phyloP scores from a whole-genome alignment of 1,140 invertebrate genomes.

The Luehdorfia chinensis region DNA sequence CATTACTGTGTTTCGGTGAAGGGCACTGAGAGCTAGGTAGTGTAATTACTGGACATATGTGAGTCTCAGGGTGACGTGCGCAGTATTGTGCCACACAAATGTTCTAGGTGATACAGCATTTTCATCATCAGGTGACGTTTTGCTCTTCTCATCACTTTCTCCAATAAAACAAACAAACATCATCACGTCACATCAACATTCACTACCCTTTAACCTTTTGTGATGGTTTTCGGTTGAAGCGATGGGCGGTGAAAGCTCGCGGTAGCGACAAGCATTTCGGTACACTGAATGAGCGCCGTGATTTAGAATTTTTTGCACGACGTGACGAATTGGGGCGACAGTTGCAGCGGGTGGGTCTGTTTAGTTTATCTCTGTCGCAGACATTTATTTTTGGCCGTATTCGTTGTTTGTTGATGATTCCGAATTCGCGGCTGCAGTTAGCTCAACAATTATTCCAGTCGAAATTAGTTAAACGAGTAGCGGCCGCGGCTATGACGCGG shows the following conservation, averaged over 20 bases:
- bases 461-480: constrained; percentile 68
- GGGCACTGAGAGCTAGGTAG: no score
- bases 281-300: neutral
- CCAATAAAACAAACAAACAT: no score
- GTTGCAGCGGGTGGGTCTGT: constrained; percentile 1
- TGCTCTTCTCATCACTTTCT: no score
- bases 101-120: no score
- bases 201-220: constrained; percentile 1
- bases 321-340: neutral
- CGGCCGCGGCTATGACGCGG: constrained; percentile 52
- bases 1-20: no score
- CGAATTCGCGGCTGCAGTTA: constrained; percentile 38
- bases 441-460: constrained; percentile 44
- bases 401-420: neutral
- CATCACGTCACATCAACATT: constrained; percentile 10
- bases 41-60: no score
- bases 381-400: neutral
- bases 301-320: constrained; percentile 5
- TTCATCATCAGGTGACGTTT: no score
- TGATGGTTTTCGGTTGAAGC: neutral
- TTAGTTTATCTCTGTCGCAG: neutral
- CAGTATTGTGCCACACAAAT: no score
- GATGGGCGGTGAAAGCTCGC: neutral
- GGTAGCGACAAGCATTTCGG: neutral
- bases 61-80: no score